Evolutionary conservation across 2,113 vertebrate genomes (phyloP).

Genomic region (Lucifuga dentata): DNA sequence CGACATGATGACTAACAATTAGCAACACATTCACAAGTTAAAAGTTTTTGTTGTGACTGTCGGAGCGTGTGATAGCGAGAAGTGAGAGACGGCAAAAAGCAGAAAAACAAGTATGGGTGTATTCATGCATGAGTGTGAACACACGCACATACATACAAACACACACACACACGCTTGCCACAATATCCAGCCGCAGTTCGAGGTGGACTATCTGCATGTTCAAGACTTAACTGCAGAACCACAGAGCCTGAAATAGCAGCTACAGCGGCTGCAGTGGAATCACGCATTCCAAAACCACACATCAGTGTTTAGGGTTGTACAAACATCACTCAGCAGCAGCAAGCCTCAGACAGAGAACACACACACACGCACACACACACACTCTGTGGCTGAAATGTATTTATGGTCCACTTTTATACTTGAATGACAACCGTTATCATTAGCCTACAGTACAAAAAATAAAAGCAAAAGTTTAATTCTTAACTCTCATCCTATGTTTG

Average conservation of each 20-base stretch:
- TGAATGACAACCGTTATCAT: too few relatives aligned
- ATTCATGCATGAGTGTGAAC: constrained; percentile 50
- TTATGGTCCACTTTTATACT: not conserved
- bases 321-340: constrained; percentile 21
- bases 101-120: constrained; percentile 60
- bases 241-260: constrained; percentile 45
- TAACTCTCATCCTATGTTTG: not conserved
- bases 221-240: constrained; percentile 56
- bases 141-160: constrained; percentile 26
- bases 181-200: constrained; percentile 8
- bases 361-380: not conserved
- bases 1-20: constrained; percentile 41
- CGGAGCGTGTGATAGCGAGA: constrained; percentile 36
- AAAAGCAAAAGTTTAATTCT: not conserved
- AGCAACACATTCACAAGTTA: constrained; percentile 6
- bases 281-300: constrained; percentile 30
- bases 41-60: constrained; percentile 35
- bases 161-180: not conserved
- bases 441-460: too few relatives aligned
- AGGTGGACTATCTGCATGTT: constrained; percentile 27
- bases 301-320: constrained; percentile 43
- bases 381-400: not conserved
- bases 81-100: constrained; percentile 41
- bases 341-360: not conserved
- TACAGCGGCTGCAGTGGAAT: constrained; percentile 21